Base-by-base conservation (phyloP, 2,797 vertebrate species). In the Sciurus vulgaris region DNA sequence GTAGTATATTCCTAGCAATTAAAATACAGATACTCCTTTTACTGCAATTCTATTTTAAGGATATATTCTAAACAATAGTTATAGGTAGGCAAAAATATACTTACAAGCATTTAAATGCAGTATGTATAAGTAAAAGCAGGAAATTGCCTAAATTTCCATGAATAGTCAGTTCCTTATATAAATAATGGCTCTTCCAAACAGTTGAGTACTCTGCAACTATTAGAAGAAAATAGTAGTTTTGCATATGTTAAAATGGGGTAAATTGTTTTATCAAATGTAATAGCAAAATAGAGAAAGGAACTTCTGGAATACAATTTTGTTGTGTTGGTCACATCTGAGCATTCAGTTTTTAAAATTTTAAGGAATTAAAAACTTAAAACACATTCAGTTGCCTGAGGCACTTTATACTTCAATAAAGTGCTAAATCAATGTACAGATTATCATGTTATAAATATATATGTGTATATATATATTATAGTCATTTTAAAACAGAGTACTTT, bases 301-400 rank as follows among this genome's bases (percentile, higher is more conserved):
- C 1, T 86, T 82, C 17, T 51, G 4, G 15, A 26, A 84, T 89
- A 94, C 11, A 63, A 30, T 76, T 89, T 82, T 74, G 18, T 63
- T 69, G 30, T 89, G 0, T 41, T 89, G 15, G 14, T 70, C 73
- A 12, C 2, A 84, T 61, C 18, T 78, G 49, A 76, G 11, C 28
- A 91, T 78, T 85, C 5, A 76, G 1, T 30, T 94, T 94, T 94
- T 89, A 77, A 74, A 95, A 72, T 69, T 49, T 61, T 5, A 56
- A 82, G 7, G 30, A 90, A 26, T 49, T 82, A 69, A 6, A 70
- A 79, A 74, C 1, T 65, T 85, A 89, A 87, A 94, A 54, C 6
- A 38, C 1, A 7, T n/a, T 24, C 18, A 38, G 26, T 72, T 93
- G 79, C 84, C n/a, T 61, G 35, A 44, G 56, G 10, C 10, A 74